These are phyloP conservation scores for Linnaemya vulpina DNA, from an alignment of 2,888 invertebrate species.

Conservation along the genomic window DNA sequence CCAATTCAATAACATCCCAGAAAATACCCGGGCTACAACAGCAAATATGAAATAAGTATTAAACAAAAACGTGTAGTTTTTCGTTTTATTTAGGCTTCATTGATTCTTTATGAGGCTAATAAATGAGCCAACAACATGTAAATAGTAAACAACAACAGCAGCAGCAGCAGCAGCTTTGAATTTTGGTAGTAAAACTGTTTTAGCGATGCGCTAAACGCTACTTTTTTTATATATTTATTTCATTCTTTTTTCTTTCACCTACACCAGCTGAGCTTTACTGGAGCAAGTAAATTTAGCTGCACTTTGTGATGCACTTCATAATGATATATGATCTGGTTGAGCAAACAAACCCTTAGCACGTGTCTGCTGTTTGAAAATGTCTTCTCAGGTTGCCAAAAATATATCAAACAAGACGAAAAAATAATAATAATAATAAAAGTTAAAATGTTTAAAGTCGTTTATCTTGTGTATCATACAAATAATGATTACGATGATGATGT, in stretches of 20 bases:
- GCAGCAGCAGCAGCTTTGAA: not conserved
- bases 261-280: not conserved
- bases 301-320: conserved; percentile 48
- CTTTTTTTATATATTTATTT: not conserved
- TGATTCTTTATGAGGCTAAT: conserved; percentile 66
- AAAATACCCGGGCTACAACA: not conserved
- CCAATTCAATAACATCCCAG: conserved; percentile 19
- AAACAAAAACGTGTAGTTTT: conserved; percentile 63
- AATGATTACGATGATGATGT: conserved; percentile 45
- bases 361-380: conserved; percentile 58
- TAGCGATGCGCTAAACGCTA: not conserved
- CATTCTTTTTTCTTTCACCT: not conserved
- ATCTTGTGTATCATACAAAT: conserved; percentile 58
- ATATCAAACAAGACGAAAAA: conserved; percentile 1
- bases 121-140: conserved; percentile 29
- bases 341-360: conserved; percentile 68
- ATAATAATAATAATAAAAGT: not conserved
- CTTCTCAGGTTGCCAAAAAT: conserved; percentile 50
- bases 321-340: conserved; percentile 64
- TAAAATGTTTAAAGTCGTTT: conserved; percentile 64
- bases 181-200: not conserved
- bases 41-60: conserved; percentile 7
- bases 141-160: conserved; percentile 19
- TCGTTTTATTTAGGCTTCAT: conserved; percentile 65
- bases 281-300: conserved; percentile 47